phyloP scores from a whole-genome alignment of 1,140 invertebrate species.

The Chymomyza costata region DNA sequence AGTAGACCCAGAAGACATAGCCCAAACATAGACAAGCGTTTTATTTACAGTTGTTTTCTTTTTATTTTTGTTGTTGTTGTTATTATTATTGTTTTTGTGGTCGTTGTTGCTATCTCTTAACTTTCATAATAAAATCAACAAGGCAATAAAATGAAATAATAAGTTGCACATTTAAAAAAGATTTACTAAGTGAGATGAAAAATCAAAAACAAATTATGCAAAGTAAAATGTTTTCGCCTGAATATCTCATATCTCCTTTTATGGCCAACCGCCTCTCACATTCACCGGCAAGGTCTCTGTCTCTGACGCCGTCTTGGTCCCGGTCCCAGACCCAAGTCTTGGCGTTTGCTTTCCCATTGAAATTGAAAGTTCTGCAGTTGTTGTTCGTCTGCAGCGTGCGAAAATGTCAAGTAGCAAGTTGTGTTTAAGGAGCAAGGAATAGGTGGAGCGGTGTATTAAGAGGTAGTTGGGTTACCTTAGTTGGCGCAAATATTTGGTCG shows the following conservation, averaged over 20 bases:
- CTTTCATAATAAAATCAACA: conserved; percentile 64
- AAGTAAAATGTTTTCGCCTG: conserved; percentile 47
- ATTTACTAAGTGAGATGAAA: conserved; percentile 12
- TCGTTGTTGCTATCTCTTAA: conserved; percentile 33
- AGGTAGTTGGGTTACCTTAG: not conserved
- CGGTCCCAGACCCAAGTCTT: no score
- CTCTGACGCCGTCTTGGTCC: conserved; percentile 17
- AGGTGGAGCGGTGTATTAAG: no score
- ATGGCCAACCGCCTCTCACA: conserved; percentile 38
- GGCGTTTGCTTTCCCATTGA: conserved; percentile 28
- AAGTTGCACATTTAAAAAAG: conserved; percentile 28
- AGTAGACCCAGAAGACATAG: conserved; percentile 9
- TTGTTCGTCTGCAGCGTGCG: no score
- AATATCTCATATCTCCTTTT: conserved; percentile 44
- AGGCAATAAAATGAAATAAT: conserved; percentile 41
- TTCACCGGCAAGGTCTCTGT: conserved; percentile 40
- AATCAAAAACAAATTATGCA: conserved; percentile 55
- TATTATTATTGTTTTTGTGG: conserved; percentile 23
- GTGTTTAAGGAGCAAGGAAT: not conserved
- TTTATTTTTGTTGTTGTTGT: conserved; percentile 8
- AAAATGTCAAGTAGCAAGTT: conserved; percentile 8
- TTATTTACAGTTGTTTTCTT: conserved; percentile 3
- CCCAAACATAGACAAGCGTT: conserved; percentile 19
- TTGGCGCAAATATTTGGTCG: conserved; percentile 22
- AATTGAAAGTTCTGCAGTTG: conserved; percentile 61